Conservation (phyloP, 2,797 vertebrate species). For the Zenarchopterus dispar region DNA sequence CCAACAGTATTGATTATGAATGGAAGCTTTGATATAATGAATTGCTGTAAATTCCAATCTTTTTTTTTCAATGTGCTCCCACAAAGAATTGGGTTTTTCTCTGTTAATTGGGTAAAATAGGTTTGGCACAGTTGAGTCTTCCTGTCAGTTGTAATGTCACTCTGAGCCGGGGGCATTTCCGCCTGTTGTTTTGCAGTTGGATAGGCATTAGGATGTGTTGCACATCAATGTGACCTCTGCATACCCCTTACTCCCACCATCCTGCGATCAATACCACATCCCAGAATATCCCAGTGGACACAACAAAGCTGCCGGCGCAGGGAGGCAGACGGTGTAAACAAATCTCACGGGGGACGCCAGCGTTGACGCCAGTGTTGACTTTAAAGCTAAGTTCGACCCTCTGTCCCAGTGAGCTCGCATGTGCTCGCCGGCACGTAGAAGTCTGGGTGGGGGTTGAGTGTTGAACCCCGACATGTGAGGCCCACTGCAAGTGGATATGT, state of each 20-base stretch:
- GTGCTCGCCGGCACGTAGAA: conserved; percentile 35
- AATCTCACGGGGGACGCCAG: conserved; percentile 4
- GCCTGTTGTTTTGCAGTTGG: conserved; percentile 51
- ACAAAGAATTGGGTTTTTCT: neutral
- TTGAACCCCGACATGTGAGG: conserved; percentile 45
- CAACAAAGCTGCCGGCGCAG: conserved; percentile 14
- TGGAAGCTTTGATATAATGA: conserved; percentile 9
- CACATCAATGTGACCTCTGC: conserved; percentile 56
- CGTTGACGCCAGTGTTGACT: too few species aligned
- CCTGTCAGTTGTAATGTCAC: too few species aligned
- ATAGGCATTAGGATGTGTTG: conserved; percentile 59
- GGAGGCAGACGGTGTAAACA: conserved; percentile 25
- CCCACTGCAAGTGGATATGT: conserved; percentile 38
- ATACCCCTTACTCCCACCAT: conserved; percentile 39
- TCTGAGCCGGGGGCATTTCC: conserved; percentile 36
- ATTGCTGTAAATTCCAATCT: conserved; percentile 1
- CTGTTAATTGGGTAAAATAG: neutral
- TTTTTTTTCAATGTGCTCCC: neutral
- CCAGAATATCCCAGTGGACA: conserved; percentile 37
- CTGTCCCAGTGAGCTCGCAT: conserved; percentile 20
- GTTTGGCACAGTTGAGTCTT: neutral
- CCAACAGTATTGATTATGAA: conserved; percentile 33
- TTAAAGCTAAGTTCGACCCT: conserved; percentile 19
- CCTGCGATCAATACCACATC: conserved; percentile 47
- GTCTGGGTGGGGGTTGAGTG: neutral